These are phyloP conservation scores for Tipula unca DNA, from an alignment of 2,888 invertebrate genomes.

Conservation along the genomic window DNA sequence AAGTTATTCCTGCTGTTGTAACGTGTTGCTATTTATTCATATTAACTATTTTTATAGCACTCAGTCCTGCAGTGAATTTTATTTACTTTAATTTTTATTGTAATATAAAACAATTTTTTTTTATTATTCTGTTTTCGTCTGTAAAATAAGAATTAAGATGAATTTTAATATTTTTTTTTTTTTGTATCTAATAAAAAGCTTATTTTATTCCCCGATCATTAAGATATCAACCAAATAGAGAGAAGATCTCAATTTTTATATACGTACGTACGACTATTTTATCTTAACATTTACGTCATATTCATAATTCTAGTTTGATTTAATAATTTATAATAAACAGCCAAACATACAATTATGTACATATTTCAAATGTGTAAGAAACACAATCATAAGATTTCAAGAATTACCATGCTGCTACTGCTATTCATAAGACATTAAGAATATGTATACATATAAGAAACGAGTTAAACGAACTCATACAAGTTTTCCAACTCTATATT, in stretches of 20 bases:
- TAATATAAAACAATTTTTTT: not conserved
- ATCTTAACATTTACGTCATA: too few species aligned
- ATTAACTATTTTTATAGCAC: not conserved
- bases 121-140: not conserved
- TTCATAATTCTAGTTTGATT: too few species aligned
- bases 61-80: not conserved
- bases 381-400: not conserved
- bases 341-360: too few species aligned
- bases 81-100: not conserved
- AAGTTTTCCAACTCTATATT: not conserved
- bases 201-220: not conserved
- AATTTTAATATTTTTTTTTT: not conserved
- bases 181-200: not conserved
- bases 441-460: not conserved
- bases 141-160: not conserved
- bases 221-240: not conserved
- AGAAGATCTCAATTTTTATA: not conserved
- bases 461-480: conserved; percentile 8
- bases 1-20: not conserved
- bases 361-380: too few species aligned
- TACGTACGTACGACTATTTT: too few species aligned
- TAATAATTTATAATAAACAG: too few species aligned
- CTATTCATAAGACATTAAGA: not conserved
- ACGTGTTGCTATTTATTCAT: not conserved
- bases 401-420: not conserved